phyloP scores from a whole-genome alignment of 2,888 invertebrate species.

The Harpagoxenus sublaevis region DNA sequence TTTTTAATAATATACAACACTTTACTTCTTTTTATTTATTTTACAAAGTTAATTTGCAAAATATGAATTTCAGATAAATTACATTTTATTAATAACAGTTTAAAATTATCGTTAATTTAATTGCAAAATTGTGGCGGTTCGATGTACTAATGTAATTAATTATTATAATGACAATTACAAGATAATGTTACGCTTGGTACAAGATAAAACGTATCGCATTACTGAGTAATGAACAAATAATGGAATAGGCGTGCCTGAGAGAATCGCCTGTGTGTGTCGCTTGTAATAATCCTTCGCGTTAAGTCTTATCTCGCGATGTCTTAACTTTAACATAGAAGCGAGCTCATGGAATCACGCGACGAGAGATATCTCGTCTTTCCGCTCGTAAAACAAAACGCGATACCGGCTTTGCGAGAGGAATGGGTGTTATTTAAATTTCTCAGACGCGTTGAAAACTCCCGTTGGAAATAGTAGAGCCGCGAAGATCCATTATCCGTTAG shows the following conservation, averaged over 20 bases:
- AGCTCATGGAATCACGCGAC: slow-evolving; percentile 42
- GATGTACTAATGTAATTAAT: slow-evolving; percentile 21
- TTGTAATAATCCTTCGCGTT: slow-evolving; percentile 44
- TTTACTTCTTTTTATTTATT: not conserved
- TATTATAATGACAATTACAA: not conserved
- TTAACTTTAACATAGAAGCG: slow-evolving; percentile 38
- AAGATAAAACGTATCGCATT: slow-evolving; percentile 21
- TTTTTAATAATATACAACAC: not conserved
- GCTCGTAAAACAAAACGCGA: slow-evolving; percentile 51
- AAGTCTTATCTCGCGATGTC: slow-evolving; percentile 51
- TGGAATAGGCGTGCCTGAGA: slow-evolving; percentile 10
- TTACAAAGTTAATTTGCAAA: not conserved
- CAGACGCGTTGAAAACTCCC: slow-evolving; percentile 22
- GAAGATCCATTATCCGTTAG: slow-evolving; percentile 62
- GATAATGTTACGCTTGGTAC: slow-evolving; percentile 12
- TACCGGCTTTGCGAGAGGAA: not conserved
- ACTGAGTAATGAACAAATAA: slow-evolving; percentile 31
- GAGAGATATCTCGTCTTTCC: slow-evolving; percentile 49
- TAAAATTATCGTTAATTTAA: slow-evolving; percentile 34
- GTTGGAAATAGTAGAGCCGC: slow-evolving; percentile 13
- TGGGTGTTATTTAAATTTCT: slow-evolving; percentile 48
- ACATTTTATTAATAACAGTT: not conserved
- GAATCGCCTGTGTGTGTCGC: slow-evolving; percentile 33
- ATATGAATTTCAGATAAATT: not conserved
- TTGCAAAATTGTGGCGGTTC: not conserved